Base-by-base conservation (phyloP, 2,888 invertebrate species). In the Chaitophorus viminalis region DNA sequence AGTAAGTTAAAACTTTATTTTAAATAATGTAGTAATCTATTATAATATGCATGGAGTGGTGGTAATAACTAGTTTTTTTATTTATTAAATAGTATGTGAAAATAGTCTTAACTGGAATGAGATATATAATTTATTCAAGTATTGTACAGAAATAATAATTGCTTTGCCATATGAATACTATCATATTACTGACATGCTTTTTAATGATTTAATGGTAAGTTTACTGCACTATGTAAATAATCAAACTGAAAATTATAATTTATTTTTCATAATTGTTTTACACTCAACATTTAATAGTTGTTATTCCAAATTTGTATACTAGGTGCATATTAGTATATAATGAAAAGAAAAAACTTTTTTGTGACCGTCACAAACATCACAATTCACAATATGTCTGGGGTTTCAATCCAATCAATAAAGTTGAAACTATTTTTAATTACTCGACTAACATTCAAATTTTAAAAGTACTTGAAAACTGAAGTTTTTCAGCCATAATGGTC, bases 171-270 rank as follows among this genome's bases (percentile, higher is more conserved):
- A 87, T 60, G 79, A 87, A 72, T 87, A 87, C 60, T 72, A 54
- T 79, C 17, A 74, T 54, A 79, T 87, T 18, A 87, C 86, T 29
- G 72, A 74, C 25, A 21, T 74, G 21, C 9, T 87, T 72, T 87
- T 87, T 74, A 79, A 79, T 65, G 86, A 87, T 79, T 60, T 87
- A 11, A 74, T 87, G 74, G 86, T 87, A 79, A 87, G 79, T 9
- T 72, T 21, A 29, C 31, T 72, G 46, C 14, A 11, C 1, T 46
- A 14, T 11, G 2, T 1, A 11, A 46, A 14, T 9, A 46, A 46
- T 46, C 1, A 14, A 14, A 60, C 25, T 60, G 4, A 4, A 54
- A 25, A 60, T 21, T 60, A 60, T 60, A 21, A 60, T 60, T 60
- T 60, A 60, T 25, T 60, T 6, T 21, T 60, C 25, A 60, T 60